These are phyloP conservation scores for Centropus unirufus DNA, from an alignment of 2,113 vertebrate species.

Conservation along the genomic window DNA sequence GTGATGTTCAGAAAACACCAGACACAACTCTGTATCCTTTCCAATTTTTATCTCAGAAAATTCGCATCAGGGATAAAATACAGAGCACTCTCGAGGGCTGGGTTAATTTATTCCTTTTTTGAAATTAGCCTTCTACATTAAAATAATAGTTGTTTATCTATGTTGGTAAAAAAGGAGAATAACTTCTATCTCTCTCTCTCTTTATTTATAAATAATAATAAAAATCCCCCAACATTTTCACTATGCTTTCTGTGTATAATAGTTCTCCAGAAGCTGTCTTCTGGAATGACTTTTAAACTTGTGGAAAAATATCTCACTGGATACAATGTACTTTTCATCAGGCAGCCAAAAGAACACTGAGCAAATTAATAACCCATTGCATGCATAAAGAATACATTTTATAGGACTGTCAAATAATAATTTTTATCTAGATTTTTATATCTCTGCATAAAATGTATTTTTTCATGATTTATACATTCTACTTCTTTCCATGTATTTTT, in stretches of 20 bases:
- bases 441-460: not conserved
- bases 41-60: not conserved
- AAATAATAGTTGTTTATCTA: not conserved
- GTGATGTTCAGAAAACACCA: not conserved
- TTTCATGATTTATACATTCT: not conserved
- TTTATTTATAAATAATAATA: not conserved
- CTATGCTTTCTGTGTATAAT: not conserved
- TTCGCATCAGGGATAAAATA: not conserved
- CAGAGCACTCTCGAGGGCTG: not conserved
- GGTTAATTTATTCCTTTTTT: not conserved
- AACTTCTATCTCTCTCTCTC: not conserved
- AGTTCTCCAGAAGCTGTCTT: not conserved
- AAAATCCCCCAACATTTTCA: not conserved
- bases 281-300: not conserved
- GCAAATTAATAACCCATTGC: not conserved
- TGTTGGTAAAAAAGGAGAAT: not conserved
- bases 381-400: not conserved
- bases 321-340: not conserved
- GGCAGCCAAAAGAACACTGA: not conserved
- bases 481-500: not conserved
- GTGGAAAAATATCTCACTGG: not conserved
- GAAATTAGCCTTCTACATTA: not conserved
- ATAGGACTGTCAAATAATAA: not conserved
- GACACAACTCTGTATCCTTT: not conserved
- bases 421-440: not conserved